Base-by-base conservation (phyloP, 2,888 invertebrate species). In the Eulithis prunata region DNA sequence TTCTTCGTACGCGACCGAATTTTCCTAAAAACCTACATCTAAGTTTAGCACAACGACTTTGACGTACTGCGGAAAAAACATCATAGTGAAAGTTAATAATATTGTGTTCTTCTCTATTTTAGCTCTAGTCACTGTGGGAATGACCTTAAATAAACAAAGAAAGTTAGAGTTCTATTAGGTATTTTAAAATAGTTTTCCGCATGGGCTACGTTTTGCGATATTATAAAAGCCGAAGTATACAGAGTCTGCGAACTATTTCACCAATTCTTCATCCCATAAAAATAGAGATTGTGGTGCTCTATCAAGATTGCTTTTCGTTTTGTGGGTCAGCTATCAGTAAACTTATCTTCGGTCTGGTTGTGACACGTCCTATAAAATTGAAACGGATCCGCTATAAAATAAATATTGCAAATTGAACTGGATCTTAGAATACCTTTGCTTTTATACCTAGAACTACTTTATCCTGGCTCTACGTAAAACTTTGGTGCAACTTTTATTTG, bases 11-110 rank as follows among this genome's bases (percentile, higher is more conserved):
- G 76, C 78, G 78, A 75, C 78, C 77, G 74, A 80, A 71, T 82
- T 80, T 77, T 75, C 78, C 78, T 77, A 78, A 80, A 79, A 80
- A 59, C 74, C 73, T 71, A 75, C 79, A 80, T 81, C 77, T 82
- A 78, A 76, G 71, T 75, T 79, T 71, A 70, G 70, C 68, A 68
- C 66, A 67, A 60, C 65, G 62, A 32, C 6, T 5, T 71, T 72
- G 74, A 76, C 75, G 75, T 71, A 67, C 53, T 58, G 66, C 62
- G 54, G 57, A 70, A 51, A 47, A 13, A 47, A 47, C 14, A 41
- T 11, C 8, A 41, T 41, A 14, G 12, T 45, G 45, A 45, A n/a
- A 45, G 32, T 4, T 5, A 32, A 32, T 32, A 32, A 32, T 32
- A 32, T 6, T 32, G 6, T 32, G 6, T 32, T 32, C 32, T 32